Evolutionary conservation across 2,113 vertebrate species (phyloP).

Genomic region (Accipiter cooperii): DNA sequence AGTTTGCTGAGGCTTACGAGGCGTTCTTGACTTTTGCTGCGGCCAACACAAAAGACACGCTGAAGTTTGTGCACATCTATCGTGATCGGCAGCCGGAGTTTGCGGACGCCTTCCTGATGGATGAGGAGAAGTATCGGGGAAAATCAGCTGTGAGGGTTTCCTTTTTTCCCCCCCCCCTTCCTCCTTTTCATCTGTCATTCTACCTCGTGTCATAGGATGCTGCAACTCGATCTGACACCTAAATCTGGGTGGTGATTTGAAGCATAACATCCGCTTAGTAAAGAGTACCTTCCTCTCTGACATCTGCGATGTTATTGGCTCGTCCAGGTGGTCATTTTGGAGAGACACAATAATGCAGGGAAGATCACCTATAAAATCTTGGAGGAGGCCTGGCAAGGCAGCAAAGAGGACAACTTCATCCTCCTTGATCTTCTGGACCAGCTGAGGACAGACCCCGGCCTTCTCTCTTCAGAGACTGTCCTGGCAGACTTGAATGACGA

Average conservation of each 20-base stretch:
- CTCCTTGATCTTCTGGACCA: slow-evolving; percentile 84
- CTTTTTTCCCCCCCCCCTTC: background rate
- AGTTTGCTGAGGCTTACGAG: slow-evolving; percentile 73
- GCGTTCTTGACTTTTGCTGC: slow-evolving; percentile 87
- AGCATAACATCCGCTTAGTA: background rate
- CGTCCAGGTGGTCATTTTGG: slow-evolving; percentile 85
- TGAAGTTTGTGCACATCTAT: slow-evolving; percentile 87
- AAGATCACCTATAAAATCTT: slow-evolving; percentile 81
- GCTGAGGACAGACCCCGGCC: slow-evolving; percentile 82
- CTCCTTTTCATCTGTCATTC: background rate
- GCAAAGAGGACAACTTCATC: slow-evolving; percentile 80
- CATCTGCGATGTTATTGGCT: background rate
- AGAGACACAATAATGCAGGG: slow-evolving; percentile 83
- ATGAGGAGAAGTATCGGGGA: slow-evolving; percentile 66
- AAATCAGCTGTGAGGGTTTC: slow-evolving; percentile 66
- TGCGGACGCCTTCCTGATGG: slow-evolving; percentile 73
- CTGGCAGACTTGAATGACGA: slow-evolving; percentile 88
- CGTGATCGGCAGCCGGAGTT: slow-evolving; percentile 83
- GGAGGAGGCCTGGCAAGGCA: slow-evolving; percentile 84
- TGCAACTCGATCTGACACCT: background rate
- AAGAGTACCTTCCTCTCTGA: background rate
- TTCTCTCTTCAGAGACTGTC: slow-evolving; percentile 81
- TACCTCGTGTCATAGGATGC: no score
- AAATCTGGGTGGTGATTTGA: background rate
- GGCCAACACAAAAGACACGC: slow-evolving; percentile 82